A percentile compares a stretch with the other conserved stretches of the same genome.
Evolutionary conservation across 2,113 vertebrate species (phyloP).

Genomic region (Pseudois nayaur): DNA sequence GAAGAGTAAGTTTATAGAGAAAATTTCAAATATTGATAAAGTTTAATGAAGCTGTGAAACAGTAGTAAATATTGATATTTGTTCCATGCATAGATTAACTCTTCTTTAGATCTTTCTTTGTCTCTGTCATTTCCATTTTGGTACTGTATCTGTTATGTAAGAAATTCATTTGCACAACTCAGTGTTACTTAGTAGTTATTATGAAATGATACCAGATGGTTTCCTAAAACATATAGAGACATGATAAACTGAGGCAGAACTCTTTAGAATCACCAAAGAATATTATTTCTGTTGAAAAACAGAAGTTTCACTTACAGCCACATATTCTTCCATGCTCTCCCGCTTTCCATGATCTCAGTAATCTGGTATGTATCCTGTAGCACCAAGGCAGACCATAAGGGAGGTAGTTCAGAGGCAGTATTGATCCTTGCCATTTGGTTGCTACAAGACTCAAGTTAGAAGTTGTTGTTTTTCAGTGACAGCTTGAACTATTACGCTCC

Average conservation of each 20-base stretch:
- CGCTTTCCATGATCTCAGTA: not conserved
- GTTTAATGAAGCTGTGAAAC: not conserved
- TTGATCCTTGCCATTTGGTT: not conserved
- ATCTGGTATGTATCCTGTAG: not conserved
- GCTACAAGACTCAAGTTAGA: not conserved
- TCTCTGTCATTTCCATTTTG: not conserved
- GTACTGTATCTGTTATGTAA: not conserved
- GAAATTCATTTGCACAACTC: not conserved
- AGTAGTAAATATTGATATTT: not conserved
- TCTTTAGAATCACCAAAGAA: not conserved
- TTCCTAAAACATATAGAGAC: not conserved
- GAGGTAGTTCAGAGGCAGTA: not conserved
- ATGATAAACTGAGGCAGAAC: not conserved
- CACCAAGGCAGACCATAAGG: not conserved
- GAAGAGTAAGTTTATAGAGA: constrained; percentile 71
- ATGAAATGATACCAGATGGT: not conserved
- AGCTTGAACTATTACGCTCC: not conserved
- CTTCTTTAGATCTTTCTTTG: not conserved
- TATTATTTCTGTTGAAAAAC: not conserved
- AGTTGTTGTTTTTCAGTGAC: not conserved
- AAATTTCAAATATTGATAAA: not conserved
- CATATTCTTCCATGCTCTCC: not conserved
- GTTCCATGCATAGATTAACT: not conserved
- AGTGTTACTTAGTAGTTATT: not conserved
- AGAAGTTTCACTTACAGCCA: not conserved